Conservation (phyloP, 2,888 invertebrate species). For the Eueremaeus valkanovi region DNA sequence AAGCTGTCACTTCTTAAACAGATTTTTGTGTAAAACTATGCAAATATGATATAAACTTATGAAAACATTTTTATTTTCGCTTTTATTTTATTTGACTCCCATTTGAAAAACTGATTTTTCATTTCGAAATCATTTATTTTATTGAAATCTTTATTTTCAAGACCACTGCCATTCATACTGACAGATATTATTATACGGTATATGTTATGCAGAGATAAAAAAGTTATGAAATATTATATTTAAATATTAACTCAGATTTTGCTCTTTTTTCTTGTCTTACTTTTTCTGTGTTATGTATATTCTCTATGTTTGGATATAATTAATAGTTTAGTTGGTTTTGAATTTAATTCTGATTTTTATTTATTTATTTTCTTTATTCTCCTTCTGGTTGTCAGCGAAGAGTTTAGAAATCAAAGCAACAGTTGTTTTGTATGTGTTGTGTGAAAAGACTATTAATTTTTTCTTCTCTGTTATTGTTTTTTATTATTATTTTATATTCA, state of each 20-base stretch:
- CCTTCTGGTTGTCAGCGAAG: neutral
- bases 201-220: neutral
- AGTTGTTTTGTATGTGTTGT: neutral
- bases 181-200: neutral
- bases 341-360: too few relatives aligned
- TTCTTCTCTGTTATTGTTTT: neutral
- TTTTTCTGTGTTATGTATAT: neutral
- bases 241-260: neutral
- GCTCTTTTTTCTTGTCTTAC: neutral
- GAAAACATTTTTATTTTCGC: neutral
- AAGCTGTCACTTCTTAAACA: too few relatives aligned
- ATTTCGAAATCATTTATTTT: neutral
- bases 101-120: neutral
- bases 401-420: neutral
- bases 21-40: too few relatives aligned
- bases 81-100: neutral
- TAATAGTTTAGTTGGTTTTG: neutral
- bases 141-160: neutral
- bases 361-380: too few relatives aligned
- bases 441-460: neutral
- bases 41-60: too few relatives aligned
- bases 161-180: neutral
- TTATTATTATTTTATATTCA: neutral
- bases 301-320: neutral
- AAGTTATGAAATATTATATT: neutral